A percentile compares a stretch with the other conserved stretches of the same genome.
Evolutionary conservation across 1,140 invertebrate genomes (phyloP).

Genomic region (Drosophila busckii): DNA sequence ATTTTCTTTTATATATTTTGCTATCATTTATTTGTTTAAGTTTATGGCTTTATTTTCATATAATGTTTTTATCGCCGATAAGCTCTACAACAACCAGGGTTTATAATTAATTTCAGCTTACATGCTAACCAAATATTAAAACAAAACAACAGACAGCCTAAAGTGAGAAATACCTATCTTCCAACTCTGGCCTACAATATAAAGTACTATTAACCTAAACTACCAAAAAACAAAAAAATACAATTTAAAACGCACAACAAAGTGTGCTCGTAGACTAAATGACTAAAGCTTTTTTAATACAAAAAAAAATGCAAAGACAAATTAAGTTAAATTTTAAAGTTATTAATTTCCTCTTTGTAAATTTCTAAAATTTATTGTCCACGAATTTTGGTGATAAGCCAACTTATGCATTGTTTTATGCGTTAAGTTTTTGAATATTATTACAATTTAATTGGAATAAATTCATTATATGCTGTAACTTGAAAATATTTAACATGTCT

Average conservation of each 20-base stretch:
- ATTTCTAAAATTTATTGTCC: constrained; percentile 37
- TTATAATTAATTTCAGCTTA: no score
- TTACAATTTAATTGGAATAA: constrained; percentile 75
- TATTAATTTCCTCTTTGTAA: constrained; percentile 21
- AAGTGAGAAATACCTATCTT: no score
- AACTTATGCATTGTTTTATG: constrained; percentile 9
- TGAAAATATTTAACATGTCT: constrained; percentile 46
- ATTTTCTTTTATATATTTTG: no score
- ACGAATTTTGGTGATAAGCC: constrained; percentile 32
- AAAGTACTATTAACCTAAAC: constrained; percentile 4
- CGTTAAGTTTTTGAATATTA: constrained; percentile 54
- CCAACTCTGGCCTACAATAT: no score
- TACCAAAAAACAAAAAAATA: constrained; percentile 14
- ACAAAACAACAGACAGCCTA: no score
- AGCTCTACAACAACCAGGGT: no score
- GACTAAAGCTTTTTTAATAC: no score
- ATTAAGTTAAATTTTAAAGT: not conserved
- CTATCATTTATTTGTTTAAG: no score
- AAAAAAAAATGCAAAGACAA: not conserved
- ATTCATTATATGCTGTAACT: constrained; percentile 66
- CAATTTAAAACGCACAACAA: constrained; percentile 6
- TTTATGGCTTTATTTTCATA: no score
- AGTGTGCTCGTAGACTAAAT: no score
- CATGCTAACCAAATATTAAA: no score
- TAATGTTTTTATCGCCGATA: no score